Percentiles rank a stretch among this genome's conserved stretches.
Conservation (phyloP, 2,113 vertebrate species). For the Aphyosemion australe region DNA sequence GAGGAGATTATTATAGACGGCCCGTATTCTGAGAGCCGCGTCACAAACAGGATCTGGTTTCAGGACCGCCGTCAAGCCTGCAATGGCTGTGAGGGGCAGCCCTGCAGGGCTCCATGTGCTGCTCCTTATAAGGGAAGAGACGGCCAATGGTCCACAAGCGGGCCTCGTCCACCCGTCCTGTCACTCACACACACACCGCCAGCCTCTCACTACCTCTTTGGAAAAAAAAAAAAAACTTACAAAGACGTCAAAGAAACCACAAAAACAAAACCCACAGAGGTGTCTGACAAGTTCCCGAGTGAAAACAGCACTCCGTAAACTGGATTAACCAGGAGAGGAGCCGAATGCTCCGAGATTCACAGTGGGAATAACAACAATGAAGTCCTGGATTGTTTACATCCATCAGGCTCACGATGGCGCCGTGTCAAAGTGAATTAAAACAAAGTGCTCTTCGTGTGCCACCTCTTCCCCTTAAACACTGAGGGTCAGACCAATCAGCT, state of each 20-base stretch:
- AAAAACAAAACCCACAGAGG: background rate
- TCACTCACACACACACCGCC: constrained; percentile 9
- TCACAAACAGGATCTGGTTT: constrained; percentile 68
- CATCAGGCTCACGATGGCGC: constrained; percentile 8
- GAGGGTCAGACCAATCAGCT: constrained; percentile 29
- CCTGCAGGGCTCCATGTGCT: constrained; percentile 51
- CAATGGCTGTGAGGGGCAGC: constrained; percentile 53
- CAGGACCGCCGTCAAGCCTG: constrained; percentile 53
- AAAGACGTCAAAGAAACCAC: constrained; percentile 9
- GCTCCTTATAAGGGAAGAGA: constrained; percentile 78
- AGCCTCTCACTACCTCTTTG: constrained; percentile 22
- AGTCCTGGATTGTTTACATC: constrained; percentile 3
- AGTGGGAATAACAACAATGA: constrained; percentile 28
- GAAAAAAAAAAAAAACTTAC: constrained; percentile 14
- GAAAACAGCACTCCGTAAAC: constrained; percentile 27
- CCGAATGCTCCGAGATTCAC: constrained; percentile 40
- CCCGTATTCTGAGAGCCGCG: constrained; percentile 34
- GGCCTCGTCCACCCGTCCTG: background rate
- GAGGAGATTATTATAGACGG: constrained; percentile 73
- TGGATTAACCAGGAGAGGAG: background rate
- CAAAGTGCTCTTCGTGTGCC: constrained; percentile 19
- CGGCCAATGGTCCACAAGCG: constrained; percentile 14
- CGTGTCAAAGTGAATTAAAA: constrained; percentile 38
- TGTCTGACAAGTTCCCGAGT: background rate
- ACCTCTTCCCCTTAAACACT: constrained; percentile 39